Percentiles rank a stretch among this genome's conserved stretches.
Evolutionary conservation across 2,113 vertebrate species (phyloP).

Genomic region (Chloropsis cyanopogon): DNA sequence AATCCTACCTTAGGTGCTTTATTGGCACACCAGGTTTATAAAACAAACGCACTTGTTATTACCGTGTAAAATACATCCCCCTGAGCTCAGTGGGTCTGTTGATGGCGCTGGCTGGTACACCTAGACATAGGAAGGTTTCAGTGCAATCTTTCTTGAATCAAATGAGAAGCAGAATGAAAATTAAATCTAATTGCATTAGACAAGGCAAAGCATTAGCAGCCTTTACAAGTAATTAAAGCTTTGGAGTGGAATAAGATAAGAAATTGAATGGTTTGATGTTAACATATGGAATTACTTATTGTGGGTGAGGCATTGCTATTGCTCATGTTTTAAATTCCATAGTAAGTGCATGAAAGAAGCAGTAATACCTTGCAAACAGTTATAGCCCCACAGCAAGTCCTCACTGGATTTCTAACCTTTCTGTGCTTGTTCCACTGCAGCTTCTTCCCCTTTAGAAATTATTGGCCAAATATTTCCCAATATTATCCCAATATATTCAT

Average conservation of each 20-base stretch:
- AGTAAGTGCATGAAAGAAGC: neutral
- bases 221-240: conserved; percentile 30
- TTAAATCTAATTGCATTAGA: neutral
- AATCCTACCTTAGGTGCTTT: neutral
- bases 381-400: neutral
- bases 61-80: neutral
- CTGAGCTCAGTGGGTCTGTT: neutral
- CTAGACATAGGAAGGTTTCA: neutral
- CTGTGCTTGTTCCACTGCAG: neutral
- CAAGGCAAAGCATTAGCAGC: neutral
- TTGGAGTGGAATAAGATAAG: neutral
- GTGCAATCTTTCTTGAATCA: neutral
- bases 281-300: neutral
- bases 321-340: neutral
- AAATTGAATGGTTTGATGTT: neutral
- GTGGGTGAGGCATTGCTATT: neutral
- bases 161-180: neutral
- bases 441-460: neutral
- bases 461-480: neutral
- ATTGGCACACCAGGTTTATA: neutral
- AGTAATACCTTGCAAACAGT: neutral
- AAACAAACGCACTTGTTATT: neutral
- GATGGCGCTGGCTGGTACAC: neutral
- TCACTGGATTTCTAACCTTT: neutral
- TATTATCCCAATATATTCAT: neutral